Conservation (phyloP, 2,113 vertebrate genomes). For the Saimiri boliviensis region DNA sequence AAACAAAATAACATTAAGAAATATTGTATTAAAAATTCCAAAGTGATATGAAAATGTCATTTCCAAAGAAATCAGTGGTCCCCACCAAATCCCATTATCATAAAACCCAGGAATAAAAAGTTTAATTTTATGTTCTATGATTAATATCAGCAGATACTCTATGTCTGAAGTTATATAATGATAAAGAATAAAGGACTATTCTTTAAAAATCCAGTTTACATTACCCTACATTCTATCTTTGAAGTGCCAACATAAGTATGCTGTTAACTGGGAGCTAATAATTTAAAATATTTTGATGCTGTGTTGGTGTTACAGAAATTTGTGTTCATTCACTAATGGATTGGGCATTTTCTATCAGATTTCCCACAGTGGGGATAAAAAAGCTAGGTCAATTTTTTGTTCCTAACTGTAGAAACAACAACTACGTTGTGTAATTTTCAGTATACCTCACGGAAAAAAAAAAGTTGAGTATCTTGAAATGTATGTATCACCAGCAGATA, state of each 20-base stretch:
- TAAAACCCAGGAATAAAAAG: neutral
- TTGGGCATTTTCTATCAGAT: neutral
- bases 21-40: neutral
- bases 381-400: neutral
- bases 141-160: neutral
- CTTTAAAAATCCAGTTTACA: neutral
- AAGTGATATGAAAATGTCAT: neutral
- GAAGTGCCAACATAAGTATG: neutral
- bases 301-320: neutral
- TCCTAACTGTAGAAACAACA: conserved; percentile 4
- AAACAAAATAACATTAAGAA: neutral
- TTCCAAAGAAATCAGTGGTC: neutral
- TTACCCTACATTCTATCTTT: neutral
- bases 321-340: neutral
- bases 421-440: neutral
- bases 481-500: conserved; percentile 21
- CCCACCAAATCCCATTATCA: neutral
- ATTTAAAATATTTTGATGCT: neutral
- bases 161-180: neutral
- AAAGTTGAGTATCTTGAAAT: conserved; percentile 7
- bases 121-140: neutral
- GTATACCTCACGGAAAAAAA: neutral
- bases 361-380: neutral
- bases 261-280: neutral
- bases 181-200: neutral